Evolutionary conservation across 2,797 vertebrate species (phyloP), one percentile per base, ranked within the genome.

Genomic region (Microctenopoma stevenorrisi): DNA sequence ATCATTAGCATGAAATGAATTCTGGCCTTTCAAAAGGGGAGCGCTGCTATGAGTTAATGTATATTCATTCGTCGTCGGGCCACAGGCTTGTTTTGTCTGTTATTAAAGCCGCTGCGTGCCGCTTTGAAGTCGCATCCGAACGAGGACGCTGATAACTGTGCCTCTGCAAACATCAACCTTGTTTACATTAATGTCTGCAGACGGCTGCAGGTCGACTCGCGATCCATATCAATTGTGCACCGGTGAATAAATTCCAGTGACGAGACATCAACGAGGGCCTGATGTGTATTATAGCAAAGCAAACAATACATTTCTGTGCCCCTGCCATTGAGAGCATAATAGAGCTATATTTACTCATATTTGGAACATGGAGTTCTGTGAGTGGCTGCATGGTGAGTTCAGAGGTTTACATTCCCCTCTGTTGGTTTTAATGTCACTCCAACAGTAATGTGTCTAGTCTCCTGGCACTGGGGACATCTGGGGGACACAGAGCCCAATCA

Each of bases 161-260:
- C 91, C 93, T 93, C 76, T 84, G 94, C 93, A 88, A 91, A 90
- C 94, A 93, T 90, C 78, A 65, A 91, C 95, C 96, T 95, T 92
- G 95, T 96, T 96, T 94, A 92, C 92, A 93, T 94, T 94, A 94
- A 94, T 93, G 93, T 94, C 95, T 93, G 88, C 93, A 90, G 83
- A 91, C 91, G 91, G 89, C 89, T 91, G 92, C 95, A 94, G 95
- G 95, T 95, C 89, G 85, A 90, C 90, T 92, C 91, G 89, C 92
- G 93, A 95, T 96, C 95, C 94, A 94, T 96, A 95, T 94, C 94
- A 96, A 95, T 95, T 94, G 94, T 94, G 92, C 88, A 87, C 77
- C 92, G 93, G 92, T 89, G 94, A 95, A 96, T 96, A 96, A 95
- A 96, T 96, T 93, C 93, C 86, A 89, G 87, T 83, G 89, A 92